Evolutionary conservation across 2,797 vertebrate genomes (phyloP).

Genomic region (Pangasius larnaudii): DNA sequence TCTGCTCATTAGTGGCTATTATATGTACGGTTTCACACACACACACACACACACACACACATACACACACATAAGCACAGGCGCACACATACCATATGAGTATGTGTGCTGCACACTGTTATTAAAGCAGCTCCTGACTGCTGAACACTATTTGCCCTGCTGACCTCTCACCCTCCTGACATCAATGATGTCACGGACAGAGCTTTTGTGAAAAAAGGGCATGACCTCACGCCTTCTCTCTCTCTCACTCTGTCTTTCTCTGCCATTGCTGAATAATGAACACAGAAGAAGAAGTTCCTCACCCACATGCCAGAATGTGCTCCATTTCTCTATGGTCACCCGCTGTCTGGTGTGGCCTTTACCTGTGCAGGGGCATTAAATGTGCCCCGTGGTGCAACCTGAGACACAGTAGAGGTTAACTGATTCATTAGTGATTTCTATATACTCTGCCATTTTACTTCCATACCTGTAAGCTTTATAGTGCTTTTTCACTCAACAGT

Average conservation of each 20-base stretch:
- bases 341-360: constrained; percentile 28
- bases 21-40: constrained; percentile 40
- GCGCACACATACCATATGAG: neutral
- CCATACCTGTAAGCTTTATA: neutral
- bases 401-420: constrained; percentile 6
- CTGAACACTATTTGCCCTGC: constrained; percentile 19
- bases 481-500: neutral
- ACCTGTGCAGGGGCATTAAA: constrained; percentile 44
- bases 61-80: constrained; percentile 5
- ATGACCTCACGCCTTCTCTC: neutral
- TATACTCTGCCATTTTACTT: neutral
- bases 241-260: constrained; percentile 10
- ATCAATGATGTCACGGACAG: constrained; percentile 30
- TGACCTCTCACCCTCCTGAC: constrained; percentile 45
- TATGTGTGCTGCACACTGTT: constrained; percentile 11
- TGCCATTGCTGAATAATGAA: neutral
- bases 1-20: constrained; percentile 50
- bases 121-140: neutral
- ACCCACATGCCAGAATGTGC: constrained; percentile 52
- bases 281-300: constrained; percentile 21
- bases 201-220: constrained; percentile 41
- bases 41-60: constrained; percentile 7
- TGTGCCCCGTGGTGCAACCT: constrained; percentile 20
- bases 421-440: constrained; percentile 16
- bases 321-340: constrained; percentile 43